Base-by-base conservation (phyloP, 2,797 vertebrate genomes). In the Sciurus carolinensis region DNA sequence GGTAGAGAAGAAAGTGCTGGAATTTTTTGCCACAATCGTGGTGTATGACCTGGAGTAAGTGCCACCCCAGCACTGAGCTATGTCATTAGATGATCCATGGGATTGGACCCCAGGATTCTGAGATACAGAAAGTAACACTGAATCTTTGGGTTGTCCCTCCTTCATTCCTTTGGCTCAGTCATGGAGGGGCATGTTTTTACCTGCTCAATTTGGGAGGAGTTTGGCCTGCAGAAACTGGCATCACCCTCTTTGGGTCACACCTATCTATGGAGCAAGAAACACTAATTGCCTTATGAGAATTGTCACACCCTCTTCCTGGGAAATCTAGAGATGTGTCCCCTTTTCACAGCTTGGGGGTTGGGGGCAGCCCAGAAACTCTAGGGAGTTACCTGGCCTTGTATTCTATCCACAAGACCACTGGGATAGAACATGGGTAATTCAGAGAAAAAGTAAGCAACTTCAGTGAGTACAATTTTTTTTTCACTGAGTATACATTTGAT, bases 261-360 rank as follows among this genome's bases (percentile, higher is more conserved):
- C 88, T 91, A 76, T 82, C 71, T 96, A 93, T 96, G 66, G 95
- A 69, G 66, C 85, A 95, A 96, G 80, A 96, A 75, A 76, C 26
- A 50, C 59, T 90, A 87, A 91, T 92, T 17, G 4, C 15, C 39
- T 95, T 83, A 66, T 1, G 0, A 77, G 71, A 33, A 90, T 0
- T 57, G 88, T 80, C 73, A 94, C 90, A 39, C 85, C 92, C 85
- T 92, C 47, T 86, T 79, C n/a, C 57, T 95, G 92, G 90, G 90
- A 91, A 96, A 95, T 47, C 13, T 44, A 15, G 39, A 88, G 30
- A 33, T 17, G 36, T 54, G 86, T 57, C 69, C 69, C 82, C 54
- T 57, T 85, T 44, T 64, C 71, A 62, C 47, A 64, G 36, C 39
- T 71, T 47, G 47, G 62, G 2, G 14, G 33, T 12, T 20, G 57